Percentiles rank a stretch among this genome's conserved stretches.
Evolutionary conservation across 2,113 vertebrate genomes (phyloP).

Genomic region (Xenopus laevis): DNA sequence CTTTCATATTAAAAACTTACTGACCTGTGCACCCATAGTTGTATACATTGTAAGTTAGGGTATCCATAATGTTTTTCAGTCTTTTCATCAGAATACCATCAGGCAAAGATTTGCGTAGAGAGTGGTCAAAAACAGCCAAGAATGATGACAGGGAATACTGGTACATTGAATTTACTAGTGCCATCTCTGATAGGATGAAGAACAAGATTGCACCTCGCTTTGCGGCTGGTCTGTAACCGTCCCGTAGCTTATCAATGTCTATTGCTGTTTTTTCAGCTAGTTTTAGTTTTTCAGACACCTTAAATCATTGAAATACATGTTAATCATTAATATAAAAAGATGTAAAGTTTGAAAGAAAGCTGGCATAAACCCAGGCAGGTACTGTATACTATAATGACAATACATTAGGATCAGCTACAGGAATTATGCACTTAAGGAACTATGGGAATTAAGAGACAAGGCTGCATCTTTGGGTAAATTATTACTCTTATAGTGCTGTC

Average conservation of each 20-base stretch:
- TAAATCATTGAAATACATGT: slow-evolving; percentile 3
- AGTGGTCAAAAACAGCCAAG: slow-evolving; percentile 83
- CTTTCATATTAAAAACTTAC: slow-evolving; percentile 12
- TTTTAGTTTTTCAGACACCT: slow-evolving; percentile 90
- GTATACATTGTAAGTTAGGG: slow-evolving; percentile 82
- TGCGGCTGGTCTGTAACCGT: slow-evolving; percentile 90
- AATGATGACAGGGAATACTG: slow-evolving; percentile 90
- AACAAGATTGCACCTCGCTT: slow-evolving; percentile 86
- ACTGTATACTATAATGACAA: too few relatives aligned
- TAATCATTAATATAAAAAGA: not conserved
- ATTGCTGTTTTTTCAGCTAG: slow-evolving; percentile 75
- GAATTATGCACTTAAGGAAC: too few relatives aligned
- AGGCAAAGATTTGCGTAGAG: slow-evolving; percentile 80
- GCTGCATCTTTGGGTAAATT: too few relatives aligned
- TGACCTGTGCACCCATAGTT: slow-evolving; percentile 92
- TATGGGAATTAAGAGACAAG: too few relatives aligned
- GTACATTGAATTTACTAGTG: slow-evolving; percentile 91
- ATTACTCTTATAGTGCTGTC: too few relatives aligned
- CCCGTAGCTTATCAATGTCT: slow-evolving; percentile 84
- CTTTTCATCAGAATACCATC: slow-evolving; percentile 70
- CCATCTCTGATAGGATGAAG: slow-evolving; percentile 92
- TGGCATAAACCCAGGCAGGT: too few relatives aligned
- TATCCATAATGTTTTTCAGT: slow-evolving; percentile 82
- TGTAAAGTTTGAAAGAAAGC: too few relatives aligned
- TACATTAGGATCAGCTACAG: too few relatives aligned